Conservation (phyloP, 1,140 invertebrate genomes). For the Proales similis region DNA sequence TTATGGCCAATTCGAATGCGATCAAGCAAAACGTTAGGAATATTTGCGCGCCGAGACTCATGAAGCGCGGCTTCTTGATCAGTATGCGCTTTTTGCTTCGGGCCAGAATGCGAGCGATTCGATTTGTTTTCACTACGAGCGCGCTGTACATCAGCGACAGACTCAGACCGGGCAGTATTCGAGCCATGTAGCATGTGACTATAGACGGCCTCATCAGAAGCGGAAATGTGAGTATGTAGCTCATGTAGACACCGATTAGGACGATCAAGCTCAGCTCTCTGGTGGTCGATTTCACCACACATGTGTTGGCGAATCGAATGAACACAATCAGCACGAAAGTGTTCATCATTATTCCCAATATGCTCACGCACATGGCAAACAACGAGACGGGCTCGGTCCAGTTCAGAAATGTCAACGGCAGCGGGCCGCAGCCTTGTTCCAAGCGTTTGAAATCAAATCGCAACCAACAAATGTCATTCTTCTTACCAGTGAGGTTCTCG, state of each 20-base stretch:
- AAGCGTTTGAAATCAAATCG: too few species aligned
- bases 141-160: conserved; percentile 77
- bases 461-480: too few species aligned
- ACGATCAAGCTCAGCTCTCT: conserved; percentile 72
- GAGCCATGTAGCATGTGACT: conserved; percentile 62
- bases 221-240: conserved; percentile 60
- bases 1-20: conserved; percentile 6
- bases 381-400: conserved; percentile 60
- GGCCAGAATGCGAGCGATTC: conserved; percentile 73
- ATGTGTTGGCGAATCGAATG: conserved; percentile 64
- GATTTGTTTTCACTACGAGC: conserved; percentile 74
- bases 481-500: conserved; percentile 58
- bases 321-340: conserved; percentile 59
- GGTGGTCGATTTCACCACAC: conserved; percentile 67
- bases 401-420: conserved; percentile 57
- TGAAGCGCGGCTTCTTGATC: conserved; percentile 66
- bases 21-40: conserved; percentile 6
- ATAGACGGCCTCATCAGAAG: conserved; percentile 65
- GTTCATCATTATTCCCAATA: conserved; percentile 63
- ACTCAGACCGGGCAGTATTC: conserved; percentile 66
- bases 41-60: conserved; percentile 46
- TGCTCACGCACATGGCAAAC: conserved; percentile 59
- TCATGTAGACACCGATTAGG: conserved; percentile 59
- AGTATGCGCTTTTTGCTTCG: conserved; percentile 72
- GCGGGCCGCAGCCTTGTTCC: conserved; percentile 56